Conservation (phyloP, 1,140 invertebrate species). For the Brachionus sp. region DNA sequence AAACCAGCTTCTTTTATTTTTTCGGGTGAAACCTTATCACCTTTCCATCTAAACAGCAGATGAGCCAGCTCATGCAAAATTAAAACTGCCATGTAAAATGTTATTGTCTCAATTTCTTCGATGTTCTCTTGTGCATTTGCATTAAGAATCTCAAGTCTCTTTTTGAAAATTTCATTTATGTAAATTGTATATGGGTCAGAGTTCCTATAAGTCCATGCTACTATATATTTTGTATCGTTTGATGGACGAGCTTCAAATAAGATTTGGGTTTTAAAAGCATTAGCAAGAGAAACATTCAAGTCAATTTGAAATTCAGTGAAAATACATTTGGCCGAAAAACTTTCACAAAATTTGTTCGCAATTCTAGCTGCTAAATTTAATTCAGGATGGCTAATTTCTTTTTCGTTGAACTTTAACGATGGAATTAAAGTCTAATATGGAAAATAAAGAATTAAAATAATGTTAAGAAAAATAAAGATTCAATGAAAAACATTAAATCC, state of each 20-base stretch:
- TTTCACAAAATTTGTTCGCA: not conserved
- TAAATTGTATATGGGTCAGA: not conserved
- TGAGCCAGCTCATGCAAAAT: conserved; percentile 21
- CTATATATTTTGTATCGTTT: not conserved
- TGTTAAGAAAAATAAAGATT: no score
- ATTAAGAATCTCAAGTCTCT: not conserved
- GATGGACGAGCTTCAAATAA: not conserved
- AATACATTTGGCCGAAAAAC: not conserved
- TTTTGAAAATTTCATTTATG: not conserved
- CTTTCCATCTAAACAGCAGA: not conserved
- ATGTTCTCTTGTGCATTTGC: not conserved
- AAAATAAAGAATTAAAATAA: no score
- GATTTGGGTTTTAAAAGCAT: not conserved
- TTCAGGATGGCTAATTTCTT: not conserved
- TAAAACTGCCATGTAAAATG: not conserved
- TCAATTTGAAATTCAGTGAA: not conserved
- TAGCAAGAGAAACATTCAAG: not conserved
- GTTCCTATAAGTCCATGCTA: not conserved
- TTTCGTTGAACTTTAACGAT: conserved; percentile 4
- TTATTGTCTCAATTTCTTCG: conserved; percentile 23
- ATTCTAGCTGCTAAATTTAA: not conserved
- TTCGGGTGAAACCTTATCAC: not conserved
- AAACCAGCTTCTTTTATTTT: not conserved
- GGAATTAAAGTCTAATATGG: not conserved
- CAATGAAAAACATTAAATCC: no score